Conservation (phyloP, 1,140 invertebrate species). For the Pteromalus puparum region DNA sequence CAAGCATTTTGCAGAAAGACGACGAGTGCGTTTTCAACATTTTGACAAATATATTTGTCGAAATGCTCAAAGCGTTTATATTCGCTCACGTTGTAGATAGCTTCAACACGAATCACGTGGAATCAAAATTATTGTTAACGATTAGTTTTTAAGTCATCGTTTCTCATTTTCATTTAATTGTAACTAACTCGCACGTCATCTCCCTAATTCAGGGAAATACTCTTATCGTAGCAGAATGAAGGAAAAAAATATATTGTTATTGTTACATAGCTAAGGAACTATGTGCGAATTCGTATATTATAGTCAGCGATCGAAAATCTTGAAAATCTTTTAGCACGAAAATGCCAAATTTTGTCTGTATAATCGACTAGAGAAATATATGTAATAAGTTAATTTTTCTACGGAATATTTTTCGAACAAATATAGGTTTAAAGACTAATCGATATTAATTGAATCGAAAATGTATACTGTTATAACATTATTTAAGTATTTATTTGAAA, state of each 20-base stretch:
- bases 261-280: conserved; percentile 36
- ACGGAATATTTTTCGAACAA: conserved; percentile 49
- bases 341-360: conserved; percentile 44
- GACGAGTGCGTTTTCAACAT: conserved; percentile 36
- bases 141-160: conserved; percentile 41
- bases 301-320: conserved; percentile 35
- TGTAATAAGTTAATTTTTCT: conserved; percentile 46
- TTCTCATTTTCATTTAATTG: conserved; percentile 44
- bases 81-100: conserved; percentile 47
- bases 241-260: conserved; percentile 42
- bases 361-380: conserved; percentile 32
- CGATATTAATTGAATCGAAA: conserved; percentile 27
- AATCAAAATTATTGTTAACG: conserved; percentile 52
- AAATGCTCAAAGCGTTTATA: conserved; percentile 32
- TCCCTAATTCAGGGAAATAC: conserved; percentile 24
- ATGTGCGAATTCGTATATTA: conserved; percentile 28
- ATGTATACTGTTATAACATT: conserved; percentile 27
- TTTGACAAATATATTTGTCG: not conserved
- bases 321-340: conserved; percentile 36
- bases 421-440: conserved; percentile 44
- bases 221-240: conserved; percentile 18
- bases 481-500: conserved; percentile 46
- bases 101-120: conserved; percentile 11
- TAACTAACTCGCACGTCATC: conserved; percentile 35
- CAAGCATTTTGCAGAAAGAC: conserved; percentile 20